Evolutionary conservation across 2,113 vertebrate genomes (phyloP).

Genomic region (Hippocampus abdominalis): DNA sequence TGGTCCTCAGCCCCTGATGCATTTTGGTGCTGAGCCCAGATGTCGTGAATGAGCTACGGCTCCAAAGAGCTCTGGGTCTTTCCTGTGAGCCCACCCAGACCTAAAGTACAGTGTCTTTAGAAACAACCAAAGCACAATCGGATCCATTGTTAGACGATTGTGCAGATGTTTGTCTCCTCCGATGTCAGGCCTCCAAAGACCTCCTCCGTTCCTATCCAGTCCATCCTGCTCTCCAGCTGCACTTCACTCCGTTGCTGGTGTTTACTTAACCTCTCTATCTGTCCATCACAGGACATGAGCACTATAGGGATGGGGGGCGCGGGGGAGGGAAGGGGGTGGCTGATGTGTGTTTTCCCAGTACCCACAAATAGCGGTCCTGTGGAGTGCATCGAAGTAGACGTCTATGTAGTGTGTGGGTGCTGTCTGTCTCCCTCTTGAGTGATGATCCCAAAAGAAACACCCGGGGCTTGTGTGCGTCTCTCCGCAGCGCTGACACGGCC

Average conservation of each 20-base stretch:
- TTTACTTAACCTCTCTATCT: constrained; percentile 47
- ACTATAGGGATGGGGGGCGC: not conserved
- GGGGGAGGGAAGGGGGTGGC: not conserved
- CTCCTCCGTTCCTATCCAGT: constrained; percentile 12
- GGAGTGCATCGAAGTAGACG: not conserved
- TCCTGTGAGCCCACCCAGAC: not conserved
- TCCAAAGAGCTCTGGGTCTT: not conserved
- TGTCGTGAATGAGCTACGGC: not conserved
- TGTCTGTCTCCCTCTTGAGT: constrained; percentile 36
- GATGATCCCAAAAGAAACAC: constrained; percentile 46
- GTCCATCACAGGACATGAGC: constrained; percentile 16
- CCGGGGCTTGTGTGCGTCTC: constrained; percentile 32
- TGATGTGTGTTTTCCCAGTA: constrained; percentile 21
- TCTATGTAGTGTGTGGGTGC: constrained; percentile 7
- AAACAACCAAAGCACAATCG: not conserved
- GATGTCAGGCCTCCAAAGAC: constrained; percentile 9
- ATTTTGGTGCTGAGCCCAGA: not conserved
- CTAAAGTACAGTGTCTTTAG: not conserved
- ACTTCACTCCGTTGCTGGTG: constrained; percentile 11
- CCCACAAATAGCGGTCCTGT: constrained; percentile 10
- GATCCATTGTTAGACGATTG: not conserved
- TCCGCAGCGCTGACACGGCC: constrained; percentile 26
- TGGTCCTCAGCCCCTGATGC: not conserved
- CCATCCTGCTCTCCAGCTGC: constrained; percentile 29
- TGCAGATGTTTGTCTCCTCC: constrained; percentile 33